phyloP scores from a whole-genome alignment of 2,113 vertebrate species.

The Octodon degus region DNA sequence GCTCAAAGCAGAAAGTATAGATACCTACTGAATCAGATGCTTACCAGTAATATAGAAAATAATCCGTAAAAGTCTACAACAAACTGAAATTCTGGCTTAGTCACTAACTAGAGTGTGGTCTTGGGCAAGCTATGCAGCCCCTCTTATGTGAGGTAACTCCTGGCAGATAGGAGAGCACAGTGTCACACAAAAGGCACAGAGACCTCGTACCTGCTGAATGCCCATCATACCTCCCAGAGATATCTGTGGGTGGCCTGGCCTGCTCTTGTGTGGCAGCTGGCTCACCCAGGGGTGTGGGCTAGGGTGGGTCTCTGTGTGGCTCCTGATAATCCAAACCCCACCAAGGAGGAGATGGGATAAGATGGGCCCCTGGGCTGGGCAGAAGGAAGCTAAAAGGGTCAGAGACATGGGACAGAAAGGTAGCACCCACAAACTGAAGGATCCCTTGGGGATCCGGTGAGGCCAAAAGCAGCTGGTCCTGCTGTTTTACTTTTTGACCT shows the following conservation, averaged over 20 bases:
- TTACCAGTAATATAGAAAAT: background rate
- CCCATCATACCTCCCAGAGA: background rate
- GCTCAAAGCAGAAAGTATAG: background rate
- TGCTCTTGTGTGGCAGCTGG: background rate
- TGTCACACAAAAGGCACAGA: background rate
- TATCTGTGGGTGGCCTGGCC: background rate
- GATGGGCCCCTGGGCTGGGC: constrained; percentile 1
- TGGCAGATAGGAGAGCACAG: background rate
- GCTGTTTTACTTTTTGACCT: background rate
- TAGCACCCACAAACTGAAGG: background rate
- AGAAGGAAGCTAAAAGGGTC: background rate
- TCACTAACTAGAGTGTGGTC: constrained; percentile 31
- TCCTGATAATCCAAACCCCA: constrained; percentile 64
- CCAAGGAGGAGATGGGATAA: constrained; percentile 56
- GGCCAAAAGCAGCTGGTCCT: background rate
- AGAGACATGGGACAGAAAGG: background rate
- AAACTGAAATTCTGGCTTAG: background rate
- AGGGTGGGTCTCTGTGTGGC: background rate
- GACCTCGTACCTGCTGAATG: background rate
- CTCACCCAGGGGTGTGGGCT: constrained; percentile 45
- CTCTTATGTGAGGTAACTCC: background rate
- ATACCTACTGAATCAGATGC: background rate
- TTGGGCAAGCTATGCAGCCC: background rate
- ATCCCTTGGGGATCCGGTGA: background rate
- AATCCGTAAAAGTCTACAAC: background rate